A percentile compares a stretch with the other conserved stretches of the same genome.
Conservation (phyloP, 2,113 vertebrate genomes). For the Dipodomys merriami region DNA sequence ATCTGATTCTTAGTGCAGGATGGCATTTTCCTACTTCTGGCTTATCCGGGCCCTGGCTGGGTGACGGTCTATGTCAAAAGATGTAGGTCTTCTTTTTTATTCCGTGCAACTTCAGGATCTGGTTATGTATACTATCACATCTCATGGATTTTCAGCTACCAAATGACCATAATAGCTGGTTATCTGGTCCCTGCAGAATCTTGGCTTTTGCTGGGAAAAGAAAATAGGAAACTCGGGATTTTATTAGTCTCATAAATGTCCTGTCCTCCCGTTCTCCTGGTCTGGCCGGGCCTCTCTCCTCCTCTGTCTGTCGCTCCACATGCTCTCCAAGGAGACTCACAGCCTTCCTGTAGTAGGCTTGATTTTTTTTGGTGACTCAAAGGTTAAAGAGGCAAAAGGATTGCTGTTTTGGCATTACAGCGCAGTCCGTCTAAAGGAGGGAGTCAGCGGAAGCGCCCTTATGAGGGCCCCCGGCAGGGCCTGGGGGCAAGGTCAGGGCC, state of each 20-base stretch:
- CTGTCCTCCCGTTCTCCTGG: neutral
- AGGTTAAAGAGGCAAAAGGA: conserved; percentile 44
- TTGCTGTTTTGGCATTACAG: conserved; percentile 33
- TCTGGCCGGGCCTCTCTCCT: neutral
- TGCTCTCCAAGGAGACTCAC: conserved; percentile 4
- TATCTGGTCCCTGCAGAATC: conserved; percentile 47
- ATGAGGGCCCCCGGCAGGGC: neutral
- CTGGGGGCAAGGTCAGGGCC: neutral
- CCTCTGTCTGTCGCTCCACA: neutral
- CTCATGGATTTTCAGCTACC: conserved; percentile 65
- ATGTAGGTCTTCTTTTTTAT: conserved; percentile 52
- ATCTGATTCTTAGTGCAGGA: conserved; percentile 67
- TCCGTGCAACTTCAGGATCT: conserved; percentile 64
- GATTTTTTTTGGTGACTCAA: conserved; percentile 49
- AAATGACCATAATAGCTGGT: conserved; percentile 23
- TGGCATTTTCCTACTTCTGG: conserved; percentile 66
- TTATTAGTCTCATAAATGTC: neutral
- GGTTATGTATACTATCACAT: conserved; percentile 35
- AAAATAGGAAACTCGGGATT: conserved; percentile 27
- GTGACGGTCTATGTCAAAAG: conserved; percentile 64
- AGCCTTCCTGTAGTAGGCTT: conserved; percentile 18
- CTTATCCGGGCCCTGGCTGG: conserved; percentile 66
- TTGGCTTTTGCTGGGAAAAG: conserved; percentile 43
- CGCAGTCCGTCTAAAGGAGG: neutral
- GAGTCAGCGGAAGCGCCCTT: neutral